Evolutionary conservation across 2,888 invertebrate species (phyloP), one percentile per base, ranked within the genome.

Genomic region (Bembecia ichneumoniformis): DNA sequence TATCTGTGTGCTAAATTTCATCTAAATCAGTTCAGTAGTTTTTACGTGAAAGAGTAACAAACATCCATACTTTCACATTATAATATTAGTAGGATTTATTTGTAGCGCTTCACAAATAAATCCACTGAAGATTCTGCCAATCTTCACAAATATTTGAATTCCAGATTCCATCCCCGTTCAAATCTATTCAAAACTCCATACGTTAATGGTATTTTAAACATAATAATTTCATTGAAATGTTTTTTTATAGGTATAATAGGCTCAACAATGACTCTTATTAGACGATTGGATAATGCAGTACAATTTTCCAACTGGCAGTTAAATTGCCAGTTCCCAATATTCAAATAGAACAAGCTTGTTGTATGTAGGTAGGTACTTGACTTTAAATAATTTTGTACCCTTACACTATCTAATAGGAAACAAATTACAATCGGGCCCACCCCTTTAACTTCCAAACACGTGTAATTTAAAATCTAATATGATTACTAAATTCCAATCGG

Each of bases 391-490:
- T 16, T 44, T 44, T 44, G 15, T 44, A 44, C 44, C 17, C 44
- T 16, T 15, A 16, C 44, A 44, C 77, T 76, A 74, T 74, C 68
- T 80, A 81, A 83, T 81, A 68, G 74, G 80, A 76, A 82, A 81
- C 66, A 79, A 82, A 82, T 82, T 82, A 74, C 63, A 60, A 52
- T 54, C 59, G 52, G 52, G 56, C 68, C 71, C 68, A 63, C 67
- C 78, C 80, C 73, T 77, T 75, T 67, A 76, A 79, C 70, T 77
- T 74, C 57, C 69, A 71, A 77, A 74, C 79, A 82, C 82, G 79
- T 84, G 82, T 82, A 82, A 84, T 84, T 86, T 86, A 82, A 84
- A 86, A 83, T 83, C 81, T 84, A 84, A 84, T 86, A 84, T 84
- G 84, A 83, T 83, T 83, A 86, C 84, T 82, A 83, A 84, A 83